Conservation (phyloP, 1,140 invertebrate species). For the Ceratitis capitata region DNA sequence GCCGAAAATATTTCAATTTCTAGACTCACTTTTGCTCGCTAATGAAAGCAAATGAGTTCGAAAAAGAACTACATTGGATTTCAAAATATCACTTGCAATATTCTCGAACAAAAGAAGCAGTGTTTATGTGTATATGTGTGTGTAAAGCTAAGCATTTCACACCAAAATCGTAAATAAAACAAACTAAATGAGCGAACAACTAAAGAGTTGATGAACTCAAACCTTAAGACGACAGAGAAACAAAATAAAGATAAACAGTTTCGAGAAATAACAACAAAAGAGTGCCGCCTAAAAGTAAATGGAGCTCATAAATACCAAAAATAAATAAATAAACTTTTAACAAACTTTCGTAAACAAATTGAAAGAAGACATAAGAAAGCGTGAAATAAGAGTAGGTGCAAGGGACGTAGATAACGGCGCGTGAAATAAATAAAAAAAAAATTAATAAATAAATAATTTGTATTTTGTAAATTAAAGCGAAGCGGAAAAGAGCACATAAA, state of each 20-base stretch:
- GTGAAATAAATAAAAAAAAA: not conserved
- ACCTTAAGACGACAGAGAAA: not conserved
- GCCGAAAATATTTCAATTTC: too few species aligned
- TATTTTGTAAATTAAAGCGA: not conserved
- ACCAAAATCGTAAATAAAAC: too few species aligned
- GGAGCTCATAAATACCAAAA: not conserved
- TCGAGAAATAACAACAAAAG: not conserved
- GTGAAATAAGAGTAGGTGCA: not conserved
- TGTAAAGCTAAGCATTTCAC: not conserved
- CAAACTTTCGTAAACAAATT: conserved; percentile 18
- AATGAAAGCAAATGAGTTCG: too few species aligned
- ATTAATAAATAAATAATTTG: not conserved
- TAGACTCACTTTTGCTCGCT: too few species aligned
- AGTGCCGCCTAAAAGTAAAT: not conserved
- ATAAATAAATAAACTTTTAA: too few species aligned
- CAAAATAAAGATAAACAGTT: too few species aligned
- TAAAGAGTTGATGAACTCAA: not conserved
- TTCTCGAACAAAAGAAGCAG: not conserved
- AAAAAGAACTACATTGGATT: too few species aligned
- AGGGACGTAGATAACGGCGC: not conserved
- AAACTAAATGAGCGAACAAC: not conserved
- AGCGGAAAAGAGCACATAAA: not conserved
- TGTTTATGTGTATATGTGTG: not conserved
- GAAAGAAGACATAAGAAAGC: not conserved
- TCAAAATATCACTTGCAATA: too few species aligned